Base-by-base conservation (phyloP, 2,113 vertebrate species). In the Misgurnus anguillicaudatus region DNA sequence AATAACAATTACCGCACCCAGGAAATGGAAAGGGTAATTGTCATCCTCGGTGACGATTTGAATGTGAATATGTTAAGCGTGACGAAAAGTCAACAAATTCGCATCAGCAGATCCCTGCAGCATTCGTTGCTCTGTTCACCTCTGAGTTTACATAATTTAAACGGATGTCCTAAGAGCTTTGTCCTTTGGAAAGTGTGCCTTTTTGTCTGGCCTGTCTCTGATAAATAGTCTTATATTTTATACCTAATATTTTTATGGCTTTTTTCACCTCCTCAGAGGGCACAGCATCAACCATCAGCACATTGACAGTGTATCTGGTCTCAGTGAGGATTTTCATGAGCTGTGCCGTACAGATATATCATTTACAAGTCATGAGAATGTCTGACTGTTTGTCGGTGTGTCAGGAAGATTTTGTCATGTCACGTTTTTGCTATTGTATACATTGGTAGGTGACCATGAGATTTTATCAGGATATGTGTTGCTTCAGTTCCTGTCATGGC, bases 231-330 rank as follows among this genome's bases (percentile, higher is more conserved):
- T 57, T 14, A 61, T 86, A 58, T 86, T 88, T 75, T 65, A 70
- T 87, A 80, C 87, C 84, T 86, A 89, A 87, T 87, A 71, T 47
- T 83, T 76, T 64, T 55, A 41, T 48, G 80, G 80, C 45, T 86
- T 81, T 83, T 84, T 79, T 86, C 48, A 42, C 74, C 78, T 72
- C 81, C 51, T 77, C 82, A 64, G 67, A 77, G 70, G 21, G 71
- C 78, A 86, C 83, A 80, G 65, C 78, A 39, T 67, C 38, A 51
- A 39, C 77, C 66, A 57, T 4, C 63, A 70, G 31, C 10, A 10
- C 64, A 80, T 69, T 90, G 65, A 82, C 69, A 87, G 91, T 90
- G 80, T 82, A 90, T 89, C 88, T 87, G 77, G 81, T 85, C 86
- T 82, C 24, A 19, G 51, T 71, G 74, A 86, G 81, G 84, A 87